Conservation (phyloP, 2,797 vertebrate genomes). For the Poeciliopsis gracilis region DNA sequence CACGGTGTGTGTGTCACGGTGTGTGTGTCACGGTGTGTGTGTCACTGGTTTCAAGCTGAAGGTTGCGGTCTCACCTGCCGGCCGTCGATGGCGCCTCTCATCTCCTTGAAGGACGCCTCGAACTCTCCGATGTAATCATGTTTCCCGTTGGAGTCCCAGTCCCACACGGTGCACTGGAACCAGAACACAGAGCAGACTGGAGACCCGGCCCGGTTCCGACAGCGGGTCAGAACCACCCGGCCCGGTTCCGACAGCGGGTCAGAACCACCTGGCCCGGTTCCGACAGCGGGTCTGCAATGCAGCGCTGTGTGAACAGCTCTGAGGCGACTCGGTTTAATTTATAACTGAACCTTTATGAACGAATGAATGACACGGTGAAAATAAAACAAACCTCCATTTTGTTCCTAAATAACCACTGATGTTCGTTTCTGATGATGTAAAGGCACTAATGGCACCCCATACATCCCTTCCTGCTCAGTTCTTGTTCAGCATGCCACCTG, state of each 20-base stretch:
- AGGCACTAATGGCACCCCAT: too few relatives aligned
- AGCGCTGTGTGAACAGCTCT: too few relatives aligned
- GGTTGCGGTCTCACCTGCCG: conserved; percentile 64
- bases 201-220: neutral
- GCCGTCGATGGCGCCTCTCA: conserved; percentile 86
- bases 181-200: neutral
- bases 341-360: too few relatives aligned
- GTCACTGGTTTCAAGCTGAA: neutral
- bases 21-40: too few relatives aligned
- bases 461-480: neutral
- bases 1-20: neutral
- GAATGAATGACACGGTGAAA: too few relatives aligned
- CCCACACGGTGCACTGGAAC: conserved; percentile 86
- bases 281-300: too few relatives aligned
- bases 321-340: too few relatives aligned
- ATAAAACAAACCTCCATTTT: too few relatives aligned
- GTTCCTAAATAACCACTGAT: too few relatives aligned
- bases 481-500: neutral
- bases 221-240: neutral
- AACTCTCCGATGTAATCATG: conserved; percentile 91
- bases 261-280: neutral
- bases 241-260: too few relatives aligned
- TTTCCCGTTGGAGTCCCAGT: conserved; percentile 90
- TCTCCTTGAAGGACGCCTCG: conserved; percentile 86
- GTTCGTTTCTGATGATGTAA: too few relatives aligned